A percentile compares a stretch with the other conserved stretches of the same genome.
Conservation (phyloP, 1,140 invertebrate species). For the Chironomus tepperi region DNA sequence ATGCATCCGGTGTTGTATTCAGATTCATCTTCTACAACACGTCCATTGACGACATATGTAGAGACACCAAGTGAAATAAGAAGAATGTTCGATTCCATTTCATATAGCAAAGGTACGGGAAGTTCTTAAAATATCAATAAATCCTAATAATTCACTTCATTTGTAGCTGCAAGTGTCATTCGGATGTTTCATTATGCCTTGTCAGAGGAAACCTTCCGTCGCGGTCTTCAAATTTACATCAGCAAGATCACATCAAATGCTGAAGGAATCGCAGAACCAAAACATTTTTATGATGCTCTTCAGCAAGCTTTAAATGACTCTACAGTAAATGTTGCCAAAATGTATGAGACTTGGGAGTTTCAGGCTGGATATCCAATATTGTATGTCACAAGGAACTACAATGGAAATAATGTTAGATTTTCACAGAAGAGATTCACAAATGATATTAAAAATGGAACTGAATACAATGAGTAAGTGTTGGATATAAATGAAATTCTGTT, state of each 20-base stretch:
- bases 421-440: neutral
- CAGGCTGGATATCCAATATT: neutral
- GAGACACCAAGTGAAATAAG: neutral
- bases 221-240: neutral
- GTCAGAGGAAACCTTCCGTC: neutral
- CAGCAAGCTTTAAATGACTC: neutral
- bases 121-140: neutral
- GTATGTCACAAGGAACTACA: neutral
- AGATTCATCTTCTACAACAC: neutral
- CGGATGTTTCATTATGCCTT: neutral
- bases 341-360: neutral
- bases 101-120: neutral
- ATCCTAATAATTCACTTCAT: neutral
- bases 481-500: neutral
- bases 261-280: neutral
- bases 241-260: neutral
- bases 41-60: neutral
- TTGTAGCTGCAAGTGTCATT: conserved; percentile 1
- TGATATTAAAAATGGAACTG: neutral
- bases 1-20: neutral
- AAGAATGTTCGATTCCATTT: neutral
- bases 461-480: neutral
- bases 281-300: neutral
- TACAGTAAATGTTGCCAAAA: neutral
- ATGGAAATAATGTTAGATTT: neutral